These are phyloP conservation scores for Siniperca undulata DNA, from an alignment of 2,797 vertebrate genomes.

Conservation along the genomic window DNA sequence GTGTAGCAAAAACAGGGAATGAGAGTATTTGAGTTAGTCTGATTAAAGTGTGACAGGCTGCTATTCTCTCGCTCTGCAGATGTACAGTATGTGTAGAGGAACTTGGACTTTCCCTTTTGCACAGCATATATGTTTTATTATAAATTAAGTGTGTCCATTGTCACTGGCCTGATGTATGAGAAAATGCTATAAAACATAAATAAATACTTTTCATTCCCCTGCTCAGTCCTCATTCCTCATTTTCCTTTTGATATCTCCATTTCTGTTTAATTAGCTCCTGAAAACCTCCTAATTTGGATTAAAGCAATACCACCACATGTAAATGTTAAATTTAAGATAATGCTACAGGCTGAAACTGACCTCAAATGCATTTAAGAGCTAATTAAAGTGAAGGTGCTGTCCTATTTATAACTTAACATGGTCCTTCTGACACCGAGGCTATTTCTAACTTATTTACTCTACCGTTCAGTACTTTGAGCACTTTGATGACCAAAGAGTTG, in stretches of 20 bases:
- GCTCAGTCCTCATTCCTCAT: background rate
- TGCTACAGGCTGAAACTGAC: conserved; percentile 38
- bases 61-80: background rate
- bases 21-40: conserved; percentile 3
- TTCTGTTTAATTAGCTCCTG: conserved; percentile 1
- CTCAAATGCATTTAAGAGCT: conserved; percentile 45
- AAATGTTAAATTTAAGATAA: conserved; percentile 33
- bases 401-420: conserved; percentile 65
- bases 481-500: conserved; percentile 59
- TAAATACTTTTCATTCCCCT: background rate
- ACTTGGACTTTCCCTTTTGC: background rate
- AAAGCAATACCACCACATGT: conserved; percentile 11
- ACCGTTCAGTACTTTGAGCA: conserved; percentile 37
- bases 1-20: background rate
- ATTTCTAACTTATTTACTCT: conserved; percentile 65
- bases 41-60: background rate
- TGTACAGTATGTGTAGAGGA: background rate
- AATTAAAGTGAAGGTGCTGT: conserved; percentile 48
- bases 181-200: background rate
- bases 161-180: background rate
- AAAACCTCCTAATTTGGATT: conserved; percentile 15
- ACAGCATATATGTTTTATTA: background rate
- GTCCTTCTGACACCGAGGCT: conserved; percentile 50
- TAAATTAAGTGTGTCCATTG: background rate
- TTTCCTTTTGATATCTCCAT: background rate